These are phyloP conservation scores for Psittacus erithacus DNA, from an alignment of 2,113 vertebrate genomes.

Conservation along the genomic window DNA sequence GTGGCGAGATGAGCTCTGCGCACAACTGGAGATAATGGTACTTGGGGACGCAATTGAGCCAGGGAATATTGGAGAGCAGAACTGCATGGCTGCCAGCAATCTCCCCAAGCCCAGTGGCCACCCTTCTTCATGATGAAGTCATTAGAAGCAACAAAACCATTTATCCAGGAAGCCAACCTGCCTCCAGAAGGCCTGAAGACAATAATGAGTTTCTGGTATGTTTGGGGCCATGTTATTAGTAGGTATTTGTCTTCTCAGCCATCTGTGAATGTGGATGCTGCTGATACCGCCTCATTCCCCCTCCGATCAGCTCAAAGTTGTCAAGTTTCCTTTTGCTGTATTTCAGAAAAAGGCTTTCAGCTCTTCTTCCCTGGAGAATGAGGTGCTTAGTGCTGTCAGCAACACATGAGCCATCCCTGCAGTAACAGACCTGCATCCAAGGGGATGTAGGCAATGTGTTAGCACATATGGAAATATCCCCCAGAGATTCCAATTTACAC, in stretches of 20 bases:
- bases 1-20: conserved; percentile 20
- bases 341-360: not conserved
- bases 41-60: conserved; percentile 11
- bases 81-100: not conserved
- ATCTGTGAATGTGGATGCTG: not conserved
- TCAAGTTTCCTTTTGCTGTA: not conserved
- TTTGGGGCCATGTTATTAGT: not conserved
- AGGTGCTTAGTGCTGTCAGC: conserved; percentile 2
- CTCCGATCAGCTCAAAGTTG: not conserved
- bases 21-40: conserved; percentile 12
- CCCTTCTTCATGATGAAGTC: not conserved
- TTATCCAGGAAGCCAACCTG: not conserved
- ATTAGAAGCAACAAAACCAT: not conserved
- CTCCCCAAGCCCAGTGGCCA: not conserved
- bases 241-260: not conserved
- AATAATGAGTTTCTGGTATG: not conserved
- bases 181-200: not conserved
- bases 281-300: not conserved
- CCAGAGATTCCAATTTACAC: not conserved
- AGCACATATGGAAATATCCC: conserved; percentile 21
- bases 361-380: not conserved
- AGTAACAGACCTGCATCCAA: not conserved
- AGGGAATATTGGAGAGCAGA: conserved; percentile 26
- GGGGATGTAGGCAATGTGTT: not conserved
- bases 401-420: not conserved